Conservation (phyloP, 2,888 invertebrate genomes). For the Schizaphis graminum region DNA sequence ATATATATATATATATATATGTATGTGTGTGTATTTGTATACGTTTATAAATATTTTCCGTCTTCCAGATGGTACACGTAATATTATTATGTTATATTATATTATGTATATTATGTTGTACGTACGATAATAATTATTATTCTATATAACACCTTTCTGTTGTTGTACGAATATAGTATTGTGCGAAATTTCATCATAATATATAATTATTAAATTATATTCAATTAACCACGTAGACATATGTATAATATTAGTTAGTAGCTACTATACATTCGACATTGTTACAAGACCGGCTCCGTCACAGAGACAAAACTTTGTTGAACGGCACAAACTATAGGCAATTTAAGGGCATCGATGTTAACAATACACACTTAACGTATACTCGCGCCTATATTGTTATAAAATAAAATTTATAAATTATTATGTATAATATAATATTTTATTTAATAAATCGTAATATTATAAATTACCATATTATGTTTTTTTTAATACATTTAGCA, state of each 20-base stretch:
- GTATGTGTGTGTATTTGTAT: background rate
- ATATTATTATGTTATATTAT: background rate
- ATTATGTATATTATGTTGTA: background rate
- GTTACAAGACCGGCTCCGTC: background rate
- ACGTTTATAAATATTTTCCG: background rate
- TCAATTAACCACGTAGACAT: background rate
- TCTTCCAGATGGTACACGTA: conserved; percentile 8
- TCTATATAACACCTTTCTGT: background rate
- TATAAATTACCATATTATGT: background rate
- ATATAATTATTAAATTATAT: background rate
- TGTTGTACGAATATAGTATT: background rate
- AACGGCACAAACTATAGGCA: conserved; percentile 54
- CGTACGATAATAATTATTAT: background rate
- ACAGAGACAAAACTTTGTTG: background rate
- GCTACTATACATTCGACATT: background rate
- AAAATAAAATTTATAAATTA: background rate
- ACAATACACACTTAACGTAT: conserved; percentile 12
- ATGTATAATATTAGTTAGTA: background rate
- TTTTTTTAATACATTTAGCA: background rate
- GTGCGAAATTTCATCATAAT: background rate
- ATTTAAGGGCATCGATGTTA: conserved; percentile 46
- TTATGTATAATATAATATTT: background rate
- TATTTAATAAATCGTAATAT: background rate
- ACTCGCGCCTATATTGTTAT: background rate
- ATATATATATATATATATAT: background rate